Percentiles rank a stretch among this genome's conserved stretches.
phyloP scores from a whole-genome alignment of 2,888 invertebrate species.

The Diadegma fenestrale region DNA sequence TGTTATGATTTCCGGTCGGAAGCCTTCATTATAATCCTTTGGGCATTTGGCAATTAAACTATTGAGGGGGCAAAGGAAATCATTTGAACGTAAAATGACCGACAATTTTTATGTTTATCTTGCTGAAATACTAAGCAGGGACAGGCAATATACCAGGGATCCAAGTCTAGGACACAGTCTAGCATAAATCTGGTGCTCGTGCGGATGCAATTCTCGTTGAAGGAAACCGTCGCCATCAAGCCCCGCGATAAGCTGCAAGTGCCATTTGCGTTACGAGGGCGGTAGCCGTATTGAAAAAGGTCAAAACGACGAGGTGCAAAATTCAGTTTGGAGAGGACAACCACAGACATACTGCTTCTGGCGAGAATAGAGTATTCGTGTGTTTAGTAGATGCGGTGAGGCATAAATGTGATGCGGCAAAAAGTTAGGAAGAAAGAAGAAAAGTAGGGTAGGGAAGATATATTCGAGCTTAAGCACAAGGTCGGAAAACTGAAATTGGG shows the following conservation, averaged over 20 bases:
- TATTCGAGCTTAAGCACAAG: conserved; percentile 33
- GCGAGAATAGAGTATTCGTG: conserved; percentile 46
- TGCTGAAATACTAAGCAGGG: background rate
- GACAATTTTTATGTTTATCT: background rate
- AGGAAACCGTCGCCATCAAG: conserved; percentile 44
- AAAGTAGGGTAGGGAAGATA: conserved; percentile 45
- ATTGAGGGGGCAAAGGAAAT: background rate
- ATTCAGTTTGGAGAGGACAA: conserved; percentile 26
- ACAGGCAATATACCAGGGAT: conserved; percentile 10
- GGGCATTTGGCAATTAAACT: background rate
- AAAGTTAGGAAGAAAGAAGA: background rate
- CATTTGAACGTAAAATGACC: background rate
- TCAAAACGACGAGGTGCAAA: conserved; percentile 34
- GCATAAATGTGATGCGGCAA: conserved; percentile 8
- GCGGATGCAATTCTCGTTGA: conserved; percentile 56
- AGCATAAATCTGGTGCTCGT: conserved; percentile 46
- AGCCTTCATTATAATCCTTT: background rate
- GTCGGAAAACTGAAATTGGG: conserved; percentile 49
- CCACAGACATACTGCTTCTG: conserved; percentile 8
- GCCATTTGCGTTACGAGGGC: conserved; percentile 19
- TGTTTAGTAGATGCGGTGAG: conserved; percentile 33
- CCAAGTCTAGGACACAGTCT: background rate
- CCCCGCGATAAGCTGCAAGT: conserved; percentile 44
- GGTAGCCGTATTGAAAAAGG: conserved; percentile 1
- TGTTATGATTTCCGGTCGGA: background rate